Percentiles rank a stretch among this genome's conserved stretches.
These are phyloP conservation scores for Australoheros facetus DNA, from an alignment of 2,797 vertebrate genomes.

Conservation along the genomic window DNA sequence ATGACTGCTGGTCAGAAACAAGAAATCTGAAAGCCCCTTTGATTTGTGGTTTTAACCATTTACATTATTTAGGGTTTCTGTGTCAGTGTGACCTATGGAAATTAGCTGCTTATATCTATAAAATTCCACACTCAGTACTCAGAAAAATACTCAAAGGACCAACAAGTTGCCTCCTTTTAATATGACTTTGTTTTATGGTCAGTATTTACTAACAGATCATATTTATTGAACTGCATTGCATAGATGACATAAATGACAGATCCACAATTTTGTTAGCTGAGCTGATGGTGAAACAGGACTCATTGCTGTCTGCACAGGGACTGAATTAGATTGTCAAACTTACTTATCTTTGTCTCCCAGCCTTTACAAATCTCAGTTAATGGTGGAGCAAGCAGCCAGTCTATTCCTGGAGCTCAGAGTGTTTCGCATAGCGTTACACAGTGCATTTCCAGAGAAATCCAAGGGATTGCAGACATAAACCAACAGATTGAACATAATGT, in stretches of 20 bases:
- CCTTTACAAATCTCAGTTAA: constrained; percentile 37
- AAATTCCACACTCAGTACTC: not conserved
- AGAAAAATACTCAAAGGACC: not conserved
- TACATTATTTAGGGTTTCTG: not conserved
- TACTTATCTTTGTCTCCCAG: constrained; percentile 30
- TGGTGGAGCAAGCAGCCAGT: constrained; percentile 12
- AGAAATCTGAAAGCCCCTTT: not conserved
- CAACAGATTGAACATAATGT: constrained; percentile 8
- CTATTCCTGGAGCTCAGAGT: constrained; percentile 52
- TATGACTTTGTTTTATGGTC: not conserved
- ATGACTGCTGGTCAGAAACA: not conserved
- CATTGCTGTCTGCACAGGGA: not conserved
- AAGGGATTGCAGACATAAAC: constrained; percentile 21
- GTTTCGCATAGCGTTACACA: constrained; percentile 15
- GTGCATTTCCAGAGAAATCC: constrained; percentile 33
- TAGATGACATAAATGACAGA: constrained; percentile 3
- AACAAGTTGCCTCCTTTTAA: not conserved
- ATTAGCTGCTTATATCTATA: not conserved
- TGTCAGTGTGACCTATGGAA: not conserved
- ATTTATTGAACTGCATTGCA: not conserved
- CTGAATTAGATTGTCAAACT: constrained; percentile 11
- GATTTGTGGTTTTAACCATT: not conserved
- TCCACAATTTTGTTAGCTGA: not conserved
- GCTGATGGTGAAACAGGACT: not conserved
- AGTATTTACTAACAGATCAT: constrained; percentile 17